Evolutionary conservation across 1,140 invertebrate genomes (phyloP).

Genomic region (Danaus plexippus): DNA sequence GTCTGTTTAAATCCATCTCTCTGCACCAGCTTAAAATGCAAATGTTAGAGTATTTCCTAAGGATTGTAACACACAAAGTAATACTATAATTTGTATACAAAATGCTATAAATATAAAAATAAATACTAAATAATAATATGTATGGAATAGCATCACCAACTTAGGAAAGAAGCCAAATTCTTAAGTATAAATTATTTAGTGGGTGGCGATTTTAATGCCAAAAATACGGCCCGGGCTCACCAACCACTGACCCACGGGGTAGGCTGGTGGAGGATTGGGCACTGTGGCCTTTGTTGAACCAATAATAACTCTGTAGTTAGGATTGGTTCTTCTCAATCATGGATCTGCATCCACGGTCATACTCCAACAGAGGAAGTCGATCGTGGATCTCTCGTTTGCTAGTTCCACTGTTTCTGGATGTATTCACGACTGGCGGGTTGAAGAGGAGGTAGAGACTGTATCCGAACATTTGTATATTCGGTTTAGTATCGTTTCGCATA

Average conservation of each 20-base stretch:
- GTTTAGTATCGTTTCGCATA: constrained; percentile 6
- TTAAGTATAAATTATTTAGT: no score
- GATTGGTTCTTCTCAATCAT: constrained; percentile 14
- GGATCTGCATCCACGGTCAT: constrained; percentile 16
- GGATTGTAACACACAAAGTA: no score
- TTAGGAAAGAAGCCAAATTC: no score
- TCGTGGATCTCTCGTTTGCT: constrained; percentile 24
- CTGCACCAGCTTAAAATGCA: no score
- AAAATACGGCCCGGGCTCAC: constrained; percentile 15
- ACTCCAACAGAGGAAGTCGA: constrained; percentile 16
- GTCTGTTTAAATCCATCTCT: no score
- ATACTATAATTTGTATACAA: no score
- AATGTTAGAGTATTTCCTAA: no score
- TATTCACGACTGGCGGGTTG: constrained; percentile 11
- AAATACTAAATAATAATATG: no score
- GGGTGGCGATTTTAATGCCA: constrained; percentile 6
- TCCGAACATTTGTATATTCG: constrained; percentile 21
- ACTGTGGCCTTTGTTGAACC: constrained; percentile 10
- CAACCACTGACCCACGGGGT: constrained; percentile 2
- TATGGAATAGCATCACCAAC: no score
- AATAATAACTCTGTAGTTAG: background rate
- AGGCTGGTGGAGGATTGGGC: constrained; percentile 9
- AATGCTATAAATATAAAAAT: no score
- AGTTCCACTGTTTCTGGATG: constrained; percentile 10
- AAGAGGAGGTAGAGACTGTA: constrained; percentile 14